Evolutionary conservation across 2,797 vertebrate species (phyloP).

Genomic region (Eleutherodactylus coqui): DNA sequence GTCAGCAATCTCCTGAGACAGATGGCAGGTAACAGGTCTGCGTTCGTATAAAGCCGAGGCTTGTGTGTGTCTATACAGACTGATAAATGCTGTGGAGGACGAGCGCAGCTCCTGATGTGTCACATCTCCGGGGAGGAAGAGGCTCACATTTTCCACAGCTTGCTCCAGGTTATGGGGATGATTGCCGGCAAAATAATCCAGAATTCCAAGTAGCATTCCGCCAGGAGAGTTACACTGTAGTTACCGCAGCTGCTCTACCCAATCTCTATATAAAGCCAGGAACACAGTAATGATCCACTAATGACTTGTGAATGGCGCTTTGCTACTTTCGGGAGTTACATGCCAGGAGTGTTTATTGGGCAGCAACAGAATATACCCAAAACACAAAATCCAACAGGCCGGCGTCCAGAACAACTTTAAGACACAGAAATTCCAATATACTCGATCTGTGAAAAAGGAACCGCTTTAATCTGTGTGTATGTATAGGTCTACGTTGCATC

Average conservation of each 20-base stretch:
- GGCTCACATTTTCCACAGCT: conserved; percentile 14
- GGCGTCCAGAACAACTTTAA: not conserved
- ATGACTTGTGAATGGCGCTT: not conserved
- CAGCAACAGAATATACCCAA: not conserved
- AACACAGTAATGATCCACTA: not conserved
- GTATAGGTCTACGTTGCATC: too few species aligned
- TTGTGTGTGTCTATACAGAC: not conserved
- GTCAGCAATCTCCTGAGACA: conserved; percentile 13
- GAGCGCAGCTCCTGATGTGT: conserved; percentile 7
- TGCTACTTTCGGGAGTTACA: not conserved
- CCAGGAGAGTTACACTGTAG: not conserved
- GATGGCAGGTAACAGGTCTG: conserved; percentile 19
- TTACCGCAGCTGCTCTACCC: not conserved
- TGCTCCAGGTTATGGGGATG: conserved; percentile 21
- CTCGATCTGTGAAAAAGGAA: too few species aligned
- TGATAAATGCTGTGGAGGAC: not conserved
- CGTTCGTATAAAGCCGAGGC: not conserved
- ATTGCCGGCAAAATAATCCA: not conserved
- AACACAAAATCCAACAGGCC: not conserved
- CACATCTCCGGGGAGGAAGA: not conserved
- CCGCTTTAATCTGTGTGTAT: too few species aligned
- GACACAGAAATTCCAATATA: too few species aligned
- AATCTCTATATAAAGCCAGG: not conserved
- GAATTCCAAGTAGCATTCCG: not conserved
- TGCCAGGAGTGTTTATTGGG: not conserved